Base-by-base conservation (phyloP, 53 echinoderm and acorn worm genomes). In the Glandiceps talaboti region DNA sequence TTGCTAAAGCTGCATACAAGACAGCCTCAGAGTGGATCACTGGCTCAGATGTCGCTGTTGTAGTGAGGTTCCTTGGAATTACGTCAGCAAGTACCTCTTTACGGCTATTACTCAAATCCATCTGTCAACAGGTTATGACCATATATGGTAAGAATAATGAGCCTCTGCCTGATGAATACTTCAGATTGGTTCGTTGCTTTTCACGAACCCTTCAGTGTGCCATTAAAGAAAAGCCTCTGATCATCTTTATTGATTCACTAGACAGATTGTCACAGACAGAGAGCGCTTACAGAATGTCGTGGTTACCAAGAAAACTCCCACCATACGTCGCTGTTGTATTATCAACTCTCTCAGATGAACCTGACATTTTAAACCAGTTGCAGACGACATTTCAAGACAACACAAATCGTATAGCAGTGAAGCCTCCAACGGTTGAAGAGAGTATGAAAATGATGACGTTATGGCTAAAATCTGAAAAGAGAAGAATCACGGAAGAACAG, bases 281-380 rank as follows among this genome's bases (percentile, higher is more conserved):
- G 77, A 82, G 84, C 14, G 82, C 85, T 26, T 76, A 77, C 31
- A 81, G 83, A 26, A 33, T 90, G 76, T 74, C 74, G 14, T 94
- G 94, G 94, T 45, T 94, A 33, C 94, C 94, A 33, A 89, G 85
- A 32, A 81, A 32, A 33, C 89, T 94, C 14, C 94, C 94, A 0
- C 81, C 78, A 6, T 79, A 94, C 74, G 94, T 94, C 26, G 86
- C 91, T 79, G 30, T 94, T 26, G 85, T 94, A 1, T 31, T 91
- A 33, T 81, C 88, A n/a, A 82, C 85, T 26, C 77, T 81, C 0
- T 73, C 81, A 28, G 89, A 87, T n/a, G 89, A 84, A 75, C 84
- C n/a, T n/a, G n/a, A n/a, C n/a, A n/a, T n/a, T n/a, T n/a, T n/a
- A n/a, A n/a, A n/a, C n/a, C n/a, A 82, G 82, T 26, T 78, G 75